Evolutionary conservation across 2,888 invertebrate species (phyloP).

Genomic region (Bibio marci): DNA sequence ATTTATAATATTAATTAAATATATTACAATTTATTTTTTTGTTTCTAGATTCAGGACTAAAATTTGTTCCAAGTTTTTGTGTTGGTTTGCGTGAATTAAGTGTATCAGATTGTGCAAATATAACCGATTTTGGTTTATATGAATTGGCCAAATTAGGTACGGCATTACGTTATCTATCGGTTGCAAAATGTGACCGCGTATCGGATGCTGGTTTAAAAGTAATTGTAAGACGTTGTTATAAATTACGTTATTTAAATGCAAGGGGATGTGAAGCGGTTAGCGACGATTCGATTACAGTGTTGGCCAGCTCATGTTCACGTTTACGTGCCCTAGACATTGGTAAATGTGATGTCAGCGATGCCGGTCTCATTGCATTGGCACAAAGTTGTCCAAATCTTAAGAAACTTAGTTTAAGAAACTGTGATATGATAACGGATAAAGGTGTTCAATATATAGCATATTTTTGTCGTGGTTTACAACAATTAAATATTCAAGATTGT

Average conservation of each 20-base stretch:
- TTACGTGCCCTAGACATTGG: conserved; percentile 78
- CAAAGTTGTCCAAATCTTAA: conserved; percentile 81
- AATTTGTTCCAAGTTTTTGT: conserved; percentile 82
- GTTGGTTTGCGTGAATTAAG: conserved; percentile 67
- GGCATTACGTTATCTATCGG: conserved; percentile 78
- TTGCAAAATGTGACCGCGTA: conserved; percentile 85
- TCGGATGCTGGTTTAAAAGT: conserved; percentile 80
- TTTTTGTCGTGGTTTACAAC: conserved; percentile 75
- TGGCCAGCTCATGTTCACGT: conserved; percentile 72
- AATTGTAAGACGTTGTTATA: conserved; percentile 73
- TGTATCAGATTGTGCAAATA: conserved; percentile 75
- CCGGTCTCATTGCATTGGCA: conserved; percentile 69
- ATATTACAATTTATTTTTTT: neutral
- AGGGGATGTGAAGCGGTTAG: conserved; percentile 86
- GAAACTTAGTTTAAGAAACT: conserved; percentile 76
- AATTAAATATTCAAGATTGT: conserved; percentile 86
- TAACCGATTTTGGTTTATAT: conserved; percentile 81
- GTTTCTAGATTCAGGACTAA: conserved; percentile 63
- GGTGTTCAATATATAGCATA: conserved; percentile 79
- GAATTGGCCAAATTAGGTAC: conserved; percentile 78
- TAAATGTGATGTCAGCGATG: conserved; percentile 85
- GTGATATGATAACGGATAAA: conserved; percentile 78
- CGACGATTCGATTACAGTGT: conserved; percentile 77
- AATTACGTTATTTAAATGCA: conserved; percentile 75
- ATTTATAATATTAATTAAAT: neutral